A percentile compares a stretch with the other conserved stretches of the same genome.
phyloP scores from a whole-genome alignment of 2,888 invertebrate genomes.

The Anorthoa munda region DNA sequence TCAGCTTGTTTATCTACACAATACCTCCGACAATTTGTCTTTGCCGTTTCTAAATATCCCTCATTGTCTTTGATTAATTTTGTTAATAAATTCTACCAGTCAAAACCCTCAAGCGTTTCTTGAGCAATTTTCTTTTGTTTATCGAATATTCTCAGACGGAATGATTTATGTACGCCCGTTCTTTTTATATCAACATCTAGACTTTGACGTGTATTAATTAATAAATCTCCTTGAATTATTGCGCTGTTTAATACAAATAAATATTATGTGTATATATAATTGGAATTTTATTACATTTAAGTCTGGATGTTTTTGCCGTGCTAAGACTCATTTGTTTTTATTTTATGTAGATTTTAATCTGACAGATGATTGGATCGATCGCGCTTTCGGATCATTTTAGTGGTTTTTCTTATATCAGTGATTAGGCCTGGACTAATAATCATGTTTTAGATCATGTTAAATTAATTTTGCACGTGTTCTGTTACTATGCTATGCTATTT shows the following conservation, averaged over 20 bases:
- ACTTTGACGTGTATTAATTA: conserved; percentile 74
- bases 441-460: neutral
- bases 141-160: conserved; percentile 76
- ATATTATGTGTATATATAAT: conserved; percentile 56
- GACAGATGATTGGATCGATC: conserved; percentile 64
- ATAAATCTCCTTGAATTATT: conserved; percentile 70
- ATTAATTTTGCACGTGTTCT: conserved; percentile 10
- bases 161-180: conserved; percentile 78
- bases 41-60: conserved; percentile 85
- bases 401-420: conserved; percentile 28
- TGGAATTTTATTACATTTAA: conserved; percentile 47
- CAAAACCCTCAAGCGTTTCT: conserved; percentile 80
- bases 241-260: conserved; percentile 61
- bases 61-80: conserved; percentile 89
- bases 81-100: conserved; percentile 87
- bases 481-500: neutral
- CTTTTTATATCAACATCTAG: conserved; percentile 73
- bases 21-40: conserved; percentile 86
- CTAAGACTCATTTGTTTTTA: conserved; percentile 49
- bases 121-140: conserved; percentile 82
- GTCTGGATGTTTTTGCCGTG: conserved; percentile 50
- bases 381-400: conserved; percentile 39
- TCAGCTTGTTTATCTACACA: conserved; percentile 83
- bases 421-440: conserved; percentile 30
- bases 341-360: conserved; percentile 66